A percentile compares a stretch with the other conserved stretches of the same genome.
Evolutionary conservation across 2,797 vertebrate genomes (phyloP).

Genomic region (Darevskia mixta): DNA sequence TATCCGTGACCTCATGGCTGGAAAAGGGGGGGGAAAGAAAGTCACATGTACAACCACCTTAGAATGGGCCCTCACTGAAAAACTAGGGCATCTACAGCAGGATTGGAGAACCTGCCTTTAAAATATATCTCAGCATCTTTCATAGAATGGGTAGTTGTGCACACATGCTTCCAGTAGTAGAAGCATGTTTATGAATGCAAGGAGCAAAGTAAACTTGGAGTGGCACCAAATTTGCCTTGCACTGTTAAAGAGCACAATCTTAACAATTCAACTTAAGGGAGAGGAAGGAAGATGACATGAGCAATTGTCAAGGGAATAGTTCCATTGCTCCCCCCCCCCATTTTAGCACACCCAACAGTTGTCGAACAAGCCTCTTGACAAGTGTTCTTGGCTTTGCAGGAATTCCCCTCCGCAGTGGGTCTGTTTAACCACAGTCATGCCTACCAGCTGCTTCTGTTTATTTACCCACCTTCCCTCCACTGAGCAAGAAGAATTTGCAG

Average conservation of each 20-base stretch:
- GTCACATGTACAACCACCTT: not conserved
- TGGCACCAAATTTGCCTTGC: not conserved
- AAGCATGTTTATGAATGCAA: not conserved
- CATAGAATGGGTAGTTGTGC: no score
- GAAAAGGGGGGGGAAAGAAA: not conserved
- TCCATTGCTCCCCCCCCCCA: not conserved
- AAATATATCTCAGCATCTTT: not conserved
- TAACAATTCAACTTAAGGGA: not conserved
- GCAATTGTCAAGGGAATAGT: conserved; percentile 20
- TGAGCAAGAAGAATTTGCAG: not conserved
- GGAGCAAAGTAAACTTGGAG: not conserved
- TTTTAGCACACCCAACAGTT: not conserved
- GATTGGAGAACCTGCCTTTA: not conserved
- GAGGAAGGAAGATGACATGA: conserved; percentile 27
- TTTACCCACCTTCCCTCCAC: not conserved
- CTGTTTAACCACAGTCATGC: conserved; percentile 1
- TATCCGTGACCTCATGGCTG: not conserved
- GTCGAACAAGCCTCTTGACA: not conserved
- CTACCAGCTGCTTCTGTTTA: conserved; percentile 4
- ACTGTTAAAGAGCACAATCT: not conserved
- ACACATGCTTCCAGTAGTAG: not conserved
- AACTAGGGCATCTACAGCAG: not conserved
- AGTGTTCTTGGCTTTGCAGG: not conserved
- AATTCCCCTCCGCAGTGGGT: not conserved
- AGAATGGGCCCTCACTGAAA: no score